Base-by-base conservation (phyloP, 2,797 vertebrate genomes). In the Anguilla megastoma region DNA sequence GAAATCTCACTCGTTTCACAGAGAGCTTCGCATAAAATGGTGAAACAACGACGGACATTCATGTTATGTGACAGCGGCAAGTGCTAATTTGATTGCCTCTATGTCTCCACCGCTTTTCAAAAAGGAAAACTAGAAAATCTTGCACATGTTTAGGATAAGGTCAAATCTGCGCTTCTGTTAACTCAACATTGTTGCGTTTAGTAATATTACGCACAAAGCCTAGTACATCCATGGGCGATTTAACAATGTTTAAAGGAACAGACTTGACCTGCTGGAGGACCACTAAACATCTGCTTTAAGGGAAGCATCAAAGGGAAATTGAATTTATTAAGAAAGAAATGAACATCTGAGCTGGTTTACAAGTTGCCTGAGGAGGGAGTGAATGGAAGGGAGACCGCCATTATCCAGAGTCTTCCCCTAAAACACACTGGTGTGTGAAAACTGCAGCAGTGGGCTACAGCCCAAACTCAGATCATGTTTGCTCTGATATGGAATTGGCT, bases 241-340 rank as follows among this genome's bases (percentile, higher is more conserved):
- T 88, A 71, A 89, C 90, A 83, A 82, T 27, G 66, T 7, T 89
- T 88, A 84, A 63, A 85, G 89, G 89, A 90, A 86, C 87, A 89
- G 33, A 14, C 41, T 9, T 18, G 71, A 14, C 71, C 3, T 21
- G 24, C 36, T 12, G 21, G 79, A 82, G 41, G 45, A 82, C 79
- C 79, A 82, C 7, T 82, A 50, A 82, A 82, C 79, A 82, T 82
- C 41, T n/a, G 79, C 90, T 85, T 86, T 30, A 56, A 85, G 87
- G n/a, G 66, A 52, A 33, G 66, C 84, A 84, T 76, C 84, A 87
- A 89, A 89, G 85, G 58, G 86, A 88, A 87, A 89, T 41, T 50
- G 30, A 41, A 82, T 92, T 90, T 86, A 41, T 80, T 86, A 58
- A 12, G 74, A 88, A 91, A 74, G 33, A 10, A 85, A 50, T n/a